A percentile compares a stretch with the other conserved stretches of the same genome.
phyloP scores from a whole-genome alignment of 1,140 invertebrate species.

The Parapsyche elsis region DNA sequence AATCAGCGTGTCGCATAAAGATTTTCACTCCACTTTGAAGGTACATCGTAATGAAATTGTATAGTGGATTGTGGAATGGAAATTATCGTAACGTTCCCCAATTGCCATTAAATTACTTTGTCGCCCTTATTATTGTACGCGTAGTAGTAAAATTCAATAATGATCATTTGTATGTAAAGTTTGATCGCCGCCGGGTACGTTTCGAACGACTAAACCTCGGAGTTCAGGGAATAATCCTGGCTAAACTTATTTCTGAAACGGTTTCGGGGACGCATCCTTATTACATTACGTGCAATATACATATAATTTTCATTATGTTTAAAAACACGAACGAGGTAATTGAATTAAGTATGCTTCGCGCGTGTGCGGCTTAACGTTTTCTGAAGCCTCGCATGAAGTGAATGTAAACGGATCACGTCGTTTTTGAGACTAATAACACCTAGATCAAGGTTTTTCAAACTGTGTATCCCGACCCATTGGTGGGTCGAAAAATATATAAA shows the following conservation, averaged over 20 bases:
- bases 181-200: background rate
- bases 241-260: too few relatives aligned
- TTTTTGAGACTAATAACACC: background rate
- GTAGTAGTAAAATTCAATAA: too few relatives aligned
- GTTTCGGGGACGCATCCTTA: background rate
- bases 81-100: too few relatives aligned
- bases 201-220: background rate
- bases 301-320: slow-evolving; percentile 1
- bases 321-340: background rate
- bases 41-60: too few relatives aligned
- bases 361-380: background rate
- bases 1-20: too few relatives aligned
- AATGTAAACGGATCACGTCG: background rate
- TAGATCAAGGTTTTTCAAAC: background rate
- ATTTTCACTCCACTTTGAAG: too few relatives aligned
- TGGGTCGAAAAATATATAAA: too few relatives aligned
- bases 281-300: slow-evolving; percentile 29
- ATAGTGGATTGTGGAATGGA: too few relatives aligned
- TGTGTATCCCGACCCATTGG: background rate
- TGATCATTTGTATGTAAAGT: too few relatives aligned
- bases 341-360: slow-evolving; percentile 7
- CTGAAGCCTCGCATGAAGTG: slow-evolving; percentile 29
- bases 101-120: too few relatives aligned
- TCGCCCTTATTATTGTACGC: too few relatives aligned
- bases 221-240: background rate